Base-by-base conservation (phyloP, 2,888 invertebrate genomes). In the Tupiocoris notatus region DNA sequence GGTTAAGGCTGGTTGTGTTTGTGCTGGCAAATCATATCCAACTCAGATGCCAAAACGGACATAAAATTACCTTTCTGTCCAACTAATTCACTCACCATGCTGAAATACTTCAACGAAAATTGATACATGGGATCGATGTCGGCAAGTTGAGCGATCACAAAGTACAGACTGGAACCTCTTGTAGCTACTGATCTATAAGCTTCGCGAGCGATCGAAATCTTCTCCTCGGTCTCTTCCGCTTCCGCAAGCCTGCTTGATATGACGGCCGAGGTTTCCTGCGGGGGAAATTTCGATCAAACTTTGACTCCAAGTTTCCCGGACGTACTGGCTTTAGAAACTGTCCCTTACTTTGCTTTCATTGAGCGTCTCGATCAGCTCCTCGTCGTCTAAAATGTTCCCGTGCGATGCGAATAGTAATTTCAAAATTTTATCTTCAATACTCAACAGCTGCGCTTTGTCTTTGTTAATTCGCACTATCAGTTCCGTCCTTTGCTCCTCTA, bases 81-180 rank as follows among this genome's bases (percentile, higher is more conserved):
- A n/a, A n/a, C n/a, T n/a, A n/a, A 59, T 18, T 20, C 58, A 79
- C 80, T 81, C 82, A 87, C 88, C 84, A 89, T 89, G 80, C 89
- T 93, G 83, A 96, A 96, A 86, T 95, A 96, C 81, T 93, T 94
- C 56, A 96, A 86, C 0, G 95, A 96, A 85, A 92, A 96, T 85
- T 97, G 96, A 84, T 97, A 97, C 96, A 96, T 96, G 0, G 95
- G 94, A 84, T 97, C 96, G 77, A 97, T 92, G 81, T 94, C 92
- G 0, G 94, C 91, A 18, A 97, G 86, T 82, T 92, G 91, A 0
- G 94, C 92, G 1, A 96, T 93, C 0, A 95, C 94, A 84, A 96
- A 96, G 84, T 94, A 97, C 2, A 97, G 85, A 18, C 94, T 91
- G 0, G 96, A 94, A 0, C 96, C 96, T 79, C 95, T 89, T 0